Percentiles rank a stretch among this genome's conserved stretches.
phyloP scores from a whole-genome alignment of 2,113 vertebrate species.

The Neodontobutis hainanensis region DNA sequence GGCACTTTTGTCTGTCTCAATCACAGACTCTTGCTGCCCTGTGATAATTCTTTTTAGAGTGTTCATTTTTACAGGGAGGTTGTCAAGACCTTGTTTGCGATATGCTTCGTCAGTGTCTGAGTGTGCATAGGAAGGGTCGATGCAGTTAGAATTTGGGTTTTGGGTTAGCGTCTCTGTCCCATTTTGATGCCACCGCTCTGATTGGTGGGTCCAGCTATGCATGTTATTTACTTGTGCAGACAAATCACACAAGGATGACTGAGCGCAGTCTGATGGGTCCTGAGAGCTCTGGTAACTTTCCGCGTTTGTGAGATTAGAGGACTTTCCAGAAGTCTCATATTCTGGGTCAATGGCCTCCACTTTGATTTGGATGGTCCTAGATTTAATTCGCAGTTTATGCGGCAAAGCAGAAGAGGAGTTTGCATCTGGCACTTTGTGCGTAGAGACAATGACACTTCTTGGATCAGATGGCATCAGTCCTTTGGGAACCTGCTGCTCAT shows the following conservation, averaged over 20 bases:
- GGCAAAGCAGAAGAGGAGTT: conserved; percentile 86
- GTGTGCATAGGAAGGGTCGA: conserved; percentile 78
- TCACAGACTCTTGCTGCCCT: conserved; percentile 82
- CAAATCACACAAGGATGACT: conserved; percentile 83
- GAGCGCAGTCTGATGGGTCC: conserved; percentile 72
- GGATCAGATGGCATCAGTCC: conserved; percentile 84
- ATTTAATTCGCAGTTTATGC: conserved; percentile 95
- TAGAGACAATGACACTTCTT: conserved; percentile 81
- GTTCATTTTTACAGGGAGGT: conserved; percentile 84
- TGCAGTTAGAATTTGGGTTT: conserved; percentile 36
- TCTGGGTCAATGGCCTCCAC: conserved; percentile 88
- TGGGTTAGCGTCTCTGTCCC: conserved; percentile 69
- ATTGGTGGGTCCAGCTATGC: conserved; percentile 88
- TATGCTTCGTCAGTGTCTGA: conserved; percentile 82
- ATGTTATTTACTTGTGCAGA: conserved; percentile 89
- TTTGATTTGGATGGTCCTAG: conserved; percentile 91
- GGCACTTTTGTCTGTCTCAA: conserved; percentile 83
- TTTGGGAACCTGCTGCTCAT: conserved; percentile 96
- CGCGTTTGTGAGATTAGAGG: conserved; percentile 78
- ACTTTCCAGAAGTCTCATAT: conserved; percentile 84
- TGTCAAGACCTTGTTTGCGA: conserved; percentile 83
- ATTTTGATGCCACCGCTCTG: conserved; percentile 87
- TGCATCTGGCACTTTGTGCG: conserved; percentile 89
- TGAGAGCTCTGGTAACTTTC: conserved; percentile 77
- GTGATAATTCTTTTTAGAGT: conserved; percentile 86